Conservation (phyloP, 2,113 vertebrate genomes). For the Rhineura floridana region DNA sequence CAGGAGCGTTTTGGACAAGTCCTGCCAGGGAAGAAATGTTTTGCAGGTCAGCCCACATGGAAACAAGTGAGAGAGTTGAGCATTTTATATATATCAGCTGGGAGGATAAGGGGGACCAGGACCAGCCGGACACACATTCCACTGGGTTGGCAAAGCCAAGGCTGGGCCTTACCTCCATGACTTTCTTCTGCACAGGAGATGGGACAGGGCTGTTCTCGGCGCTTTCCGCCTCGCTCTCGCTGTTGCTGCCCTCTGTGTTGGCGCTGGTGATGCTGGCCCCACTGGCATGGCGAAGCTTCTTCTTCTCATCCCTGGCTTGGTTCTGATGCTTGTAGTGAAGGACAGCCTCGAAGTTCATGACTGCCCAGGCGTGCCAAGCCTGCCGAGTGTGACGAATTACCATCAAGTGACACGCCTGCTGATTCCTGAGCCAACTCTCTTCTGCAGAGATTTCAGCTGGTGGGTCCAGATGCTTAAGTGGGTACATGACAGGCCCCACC, state of each 20-base stretch:
- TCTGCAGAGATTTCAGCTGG: neutral
- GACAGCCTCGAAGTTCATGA: slow-evolving; percentile 99
- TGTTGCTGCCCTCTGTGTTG: slow-evolving; percentile 94
- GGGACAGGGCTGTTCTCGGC: slow-evolving; percentile 91
- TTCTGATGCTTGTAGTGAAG: slow-evolving; percentile 98
- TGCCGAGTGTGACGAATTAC: slow-evolving; percentile 53
- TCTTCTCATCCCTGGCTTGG: slow-evolving; percentile 92
- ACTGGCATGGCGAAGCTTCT: slow-evolving; percentile 89
- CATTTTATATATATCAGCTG: neutral
- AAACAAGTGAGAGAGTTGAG: neutral
- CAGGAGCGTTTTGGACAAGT: slow-evolving; percentile 93
- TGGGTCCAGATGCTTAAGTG: neutral
- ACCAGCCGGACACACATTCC: neutral
- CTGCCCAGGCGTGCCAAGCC: slow-evolving; percentile 99
- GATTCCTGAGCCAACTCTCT: neutral
- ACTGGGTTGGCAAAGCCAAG: neutral
- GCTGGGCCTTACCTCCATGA: slow-evolving; percentile 84
- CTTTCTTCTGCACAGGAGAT: slow-evolving; percentile 93
- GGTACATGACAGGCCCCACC: too few relatives aligned
- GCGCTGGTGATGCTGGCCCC: slow-evolving; percentile 88
- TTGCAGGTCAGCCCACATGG: slow-evolving; percentile 36
- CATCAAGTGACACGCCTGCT: too few relatives aligned
- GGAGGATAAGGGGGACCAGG: neutral
- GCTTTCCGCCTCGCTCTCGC: slow-evolving; percentile 93
- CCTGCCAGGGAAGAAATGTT: slow-evolving; percentile 76